These are phyloP conservation scores for Neofelis nebulosa DNA, from an alignment of 2,113 vertebrate species.

Conservation along the genomic window DNA sequence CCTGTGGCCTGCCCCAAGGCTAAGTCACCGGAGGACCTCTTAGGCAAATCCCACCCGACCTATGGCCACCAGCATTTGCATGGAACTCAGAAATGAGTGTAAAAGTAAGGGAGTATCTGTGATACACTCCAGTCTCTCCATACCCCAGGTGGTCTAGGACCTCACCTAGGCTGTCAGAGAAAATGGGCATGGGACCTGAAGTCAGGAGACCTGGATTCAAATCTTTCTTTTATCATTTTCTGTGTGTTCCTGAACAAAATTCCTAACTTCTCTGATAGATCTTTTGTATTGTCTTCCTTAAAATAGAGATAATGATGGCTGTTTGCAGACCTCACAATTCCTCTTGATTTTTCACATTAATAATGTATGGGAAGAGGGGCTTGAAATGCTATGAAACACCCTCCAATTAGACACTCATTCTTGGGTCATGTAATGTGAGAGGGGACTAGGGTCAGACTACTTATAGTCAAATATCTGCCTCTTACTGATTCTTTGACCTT, in stretches of 20 bases:
- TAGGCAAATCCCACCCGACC: not conserved
- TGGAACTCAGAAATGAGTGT: not conserved
- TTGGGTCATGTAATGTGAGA: not conserved
- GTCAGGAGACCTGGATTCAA: not conserved
- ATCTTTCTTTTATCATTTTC: not conserved
- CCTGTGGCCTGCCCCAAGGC: not conserved
- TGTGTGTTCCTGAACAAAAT: not conserved
- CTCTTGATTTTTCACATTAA: not conserved
- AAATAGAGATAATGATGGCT: not conserved
- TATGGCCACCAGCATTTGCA: not conserved
- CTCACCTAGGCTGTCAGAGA: not conserved
- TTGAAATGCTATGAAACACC: not conserved
- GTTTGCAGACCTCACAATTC: not conserved
- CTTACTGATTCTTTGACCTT: not conserved
- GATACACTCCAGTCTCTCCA: not conserved
- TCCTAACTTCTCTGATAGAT: not conserved
- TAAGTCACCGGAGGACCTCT: not conserved
- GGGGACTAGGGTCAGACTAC: not conserved
- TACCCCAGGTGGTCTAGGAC: not conserved
- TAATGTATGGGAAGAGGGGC: not conserved
- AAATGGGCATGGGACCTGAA: not conserved
- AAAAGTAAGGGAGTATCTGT: not conserved
- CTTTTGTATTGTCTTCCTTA: not conserved
- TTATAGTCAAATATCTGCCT: not conserved
- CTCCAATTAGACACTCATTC: not conserved